Evolutionary conservation across 2,888 invertebrate species (phyloP).

Genomic region (Drosophila leonis): DNA sequence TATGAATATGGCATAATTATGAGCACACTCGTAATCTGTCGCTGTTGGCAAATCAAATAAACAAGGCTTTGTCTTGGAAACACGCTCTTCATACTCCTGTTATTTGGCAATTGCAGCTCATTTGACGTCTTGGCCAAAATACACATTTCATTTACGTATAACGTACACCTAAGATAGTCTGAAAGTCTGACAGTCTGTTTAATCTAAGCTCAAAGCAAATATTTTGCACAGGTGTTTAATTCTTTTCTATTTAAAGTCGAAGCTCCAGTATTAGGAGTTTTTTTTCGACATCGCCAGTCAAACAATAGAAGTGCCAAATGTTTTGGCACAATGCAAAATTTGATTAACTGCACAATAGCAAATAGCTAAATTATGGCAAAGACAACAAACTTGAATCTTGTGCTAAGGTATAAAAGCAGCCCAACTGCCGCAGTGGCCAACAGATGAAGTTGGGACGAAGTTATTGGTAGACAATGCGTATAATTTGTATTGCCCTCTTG

Average conservation of each 20-base stretch:
- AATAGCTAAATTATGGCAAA: constrained; percentile 47
- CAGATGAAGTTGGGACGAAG: constrained; percentile 48
- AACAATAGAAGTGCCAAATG: constrained; percentile 70
- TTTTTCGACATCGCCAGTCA: constrained; percentile 11
- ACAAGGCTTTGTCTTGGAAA: constrained; percentile 39
- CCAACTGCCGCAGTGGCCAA: constrained; percentile 29
- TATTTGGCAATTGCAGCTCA: constrained; percentile 23
- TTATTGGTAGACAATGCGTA: constrained; percentile 59
- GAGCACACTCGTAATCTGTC: not conserved
- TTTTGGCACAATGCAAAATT: constrained; percentile 63
- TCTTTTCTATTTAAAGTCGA: constrained; percentile 21
- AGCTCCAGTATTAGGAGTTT: constrained; percentile 16
- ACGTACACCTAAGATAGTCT: constrained; percentile 48
- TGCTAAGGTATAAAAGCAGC: constrained; percentile 62
- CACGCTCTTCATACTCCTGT: constrained; percentile 26
- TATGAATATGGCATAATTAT: constrained; percentile 25
- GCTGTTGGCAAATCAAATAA: constrained; percentile 38
- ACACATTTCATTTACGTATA: constrained; percentile 55
- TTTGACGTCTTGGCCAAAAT: constrained; percentile 41
- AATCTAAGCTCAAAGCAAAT: constrained; percentile 60
- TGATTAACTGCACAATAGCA: constrained; percentile 63
- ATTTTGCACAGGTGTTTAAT: constrained; percentile 68
- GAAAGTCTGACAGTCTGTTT: constrained; percentile 49
- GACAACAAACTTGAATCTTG: constrained; percentile 21
- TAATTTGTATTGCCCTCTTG: constrained; percentile 58